Percentiles rank a stretch among this genome's conserved stretches.
Conservation (phyloP, 1,140 invertebrate species). For the Achroia grisella region DNA sequence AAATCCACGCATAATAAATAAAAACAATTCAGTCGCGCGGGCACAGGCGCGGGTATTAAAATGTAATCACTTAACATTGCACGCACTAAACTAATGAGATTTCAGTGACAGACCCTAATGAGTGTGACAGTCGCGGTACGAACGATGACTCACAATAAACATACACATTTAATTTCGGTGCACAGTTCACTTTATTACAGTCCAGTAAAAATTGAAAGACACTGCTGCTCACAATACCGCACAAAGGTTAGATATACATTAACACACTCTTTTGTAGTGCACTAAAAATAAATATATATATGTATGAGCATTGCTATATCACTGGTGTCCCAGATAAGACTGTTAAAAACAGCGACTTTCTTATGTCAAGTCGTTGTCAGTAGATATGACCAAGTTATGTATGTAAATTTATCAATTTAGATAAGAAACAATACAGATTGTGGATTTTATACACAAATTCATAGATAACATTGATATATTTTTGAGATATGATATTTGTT, state of each 20-base stretch:
- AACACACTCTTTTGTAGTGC: neutral
- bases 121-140: conserved; percentile 46
- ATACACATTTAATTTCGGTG: conserved; percentile 33
- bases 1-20: conserved; percentile 39
- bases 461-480: conserved; percentile 29
- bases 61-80: conserved; percentile 68
- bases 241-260: conserved; percentile 22
- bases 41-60: conserved; percentile 48
- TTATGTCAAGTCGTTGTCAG: conserved; percentile 45
- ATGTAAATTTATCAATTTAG: conserved; percentile 66
- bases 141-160: conserved; percentile 53
- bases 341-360: conserved; percentile 49
- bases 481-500: neutral
- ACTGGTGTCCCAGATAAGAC: conserved; percentile 41
- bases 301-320: conserved; percentile 27
- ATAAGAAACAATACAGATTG: conserved; percentile 56
- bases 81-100: conserved; percentile 66
- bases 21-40: conserved; percentile 39
- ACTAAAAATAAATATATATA: conserved; percentile 9
- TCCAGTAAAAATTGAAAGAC: conserved; percentile 8
- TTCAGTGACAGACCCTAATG: conserved; percentile 64
- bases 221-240: conserved; percentile 9
- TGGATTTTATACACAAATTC: conserved; percentile 50
- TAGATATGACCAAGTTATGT: conserved; percentile 48
- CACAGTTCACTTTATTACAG: conserved; percentile 26